phyloP scores from a whole-genome alignment of 2,888 invertebrate genomes.

The Cheilosia impressa region DNA sequence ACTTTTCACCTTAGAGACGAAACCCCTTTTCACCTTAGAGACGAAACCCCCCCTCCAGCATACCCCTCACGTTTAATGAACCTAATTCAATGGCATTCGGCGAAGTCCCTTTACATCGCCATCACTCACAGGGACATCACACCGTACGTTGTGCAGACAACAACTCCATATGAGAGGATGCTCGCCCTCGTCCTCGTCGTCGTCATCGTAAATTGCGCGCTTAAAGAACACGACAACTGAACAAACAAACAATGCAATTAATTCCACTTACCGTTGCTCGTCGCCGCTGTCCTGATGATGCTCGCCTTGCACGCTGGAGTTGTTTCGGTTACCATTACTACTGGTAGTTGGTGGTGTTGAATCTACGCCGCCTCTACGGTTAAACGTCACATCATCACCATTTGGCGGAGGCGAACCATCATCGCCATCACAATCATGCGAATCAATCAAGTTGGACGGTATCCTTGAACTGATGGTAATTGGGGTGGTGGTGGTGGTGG shows the following conservation, averaged over 20 bases:
- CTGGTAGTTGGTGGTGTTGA: slow-evolving; percentile 63
- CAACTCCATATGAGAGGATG: background rate
- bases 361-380: slow-evolving; percentile 68
- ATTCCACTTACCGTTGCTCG: slow-evolving; percentile 68
- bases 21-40: no score
- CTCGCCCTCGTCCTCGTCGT: background rate
- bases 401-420: slow-evolving; percentile 58
- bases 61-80: background rate
- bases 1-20: no score
- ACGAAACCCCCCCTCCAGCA: no score
- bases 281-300: slow-evolving; percentile 58
- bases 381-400: slow-evolving; percentile 76
- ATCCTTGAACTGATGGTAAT: slow-evolving; percentile 60
- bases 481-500: slow-evolving; percentile 50
- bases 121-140: slow-evolving; percentile 26
- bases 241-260: slow-evolving; percentile 63
- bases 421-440: slow-evolving; percentile 81
- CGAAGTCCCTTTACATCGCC: slow-evolving; percentile 23
- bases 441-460: slow-evolving; percentile 81
- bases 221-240: slow-evolving; percentile 20
- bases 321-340: slow-evolving; percentile 80
- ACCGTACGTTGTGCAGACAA: background rate
- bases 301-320: slow-evolving; percentile 69
- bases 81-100: slow-evolving; percentile 5
- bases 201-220: slow-evolving; percentile 26